Evolutionary conservation across 1,140 invertebrate genomes (phyloP).

Genomic region (Telenomus remus): DNA sequence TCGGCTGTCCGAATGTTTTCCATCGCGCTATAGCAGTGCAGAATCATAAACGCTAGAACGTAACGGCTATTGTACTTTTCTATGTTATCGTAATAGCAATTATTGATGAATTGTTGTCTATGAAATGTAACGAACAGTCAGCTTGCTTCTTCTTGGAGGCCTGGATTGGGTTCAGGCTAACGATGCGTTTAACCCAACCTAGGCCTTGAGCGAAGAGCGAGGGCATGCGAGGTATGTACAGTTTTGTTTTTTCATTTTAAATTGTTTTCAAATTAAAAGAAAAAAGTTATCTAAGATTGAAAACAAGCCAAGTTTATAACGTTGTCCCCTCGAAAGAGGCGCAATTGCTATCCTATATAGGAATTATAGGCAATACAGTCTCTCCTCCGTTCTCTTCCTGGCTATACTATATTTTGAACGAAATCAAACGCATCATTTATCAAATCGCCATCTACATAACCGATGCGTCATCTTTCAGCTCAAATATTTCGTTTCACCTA

Average conservation of each 20-base stretch:
- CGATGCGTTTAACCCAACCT: constrained; percentile 43
- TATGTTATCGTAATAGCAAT: constrained; percentile 60
- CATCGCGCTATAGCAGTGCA: constrained; percentile 19
- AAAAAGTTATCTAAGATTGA: constrained; percentile 38
- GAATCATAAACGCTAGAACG: constrained; percentile 44
- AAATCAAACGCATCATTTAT: constrained; percentile 57
- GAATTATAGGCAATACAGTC: constrained; percentile 69
- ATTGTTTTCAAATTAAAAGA: constrained; percentile 35
- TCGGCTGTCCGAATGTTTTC: constrained; percentile 14
- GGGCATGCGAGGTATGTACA: constrained; percentile 67
- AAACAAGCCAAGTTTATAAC: constrained; percentile 47
- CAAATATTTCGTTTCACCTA: constrained; percentile 65
- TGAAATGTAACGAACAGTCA: constrained; percentile 42
- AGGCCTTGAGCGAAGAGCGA: constrained; percentile 49
- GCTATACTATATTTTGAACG: constrained; percentile 64
- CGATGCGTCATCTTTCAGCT: constrained; percentile 58
- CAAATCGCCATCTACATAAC: constrained; percentile 53
- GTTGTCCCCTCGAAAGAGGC: constrained; percentile 32
- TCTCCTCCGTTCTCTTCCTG: constrained; percentile 70
- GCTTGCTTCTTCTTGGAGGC: constrained; percentile 34
- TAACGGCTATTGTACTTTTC: constrained; percentile 55
- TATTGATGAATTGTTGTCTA: constrained; percentile 37
- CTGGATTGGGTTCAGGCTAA: constrained; percentile 56
- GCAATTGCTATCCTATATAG: constrained; percentile 62
- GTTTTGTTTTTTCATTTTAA: no score